Evolutionary conservation across 2,797 vertebrate species (phyloP).

Genomic region (Ateles fusciceps): DNA sequence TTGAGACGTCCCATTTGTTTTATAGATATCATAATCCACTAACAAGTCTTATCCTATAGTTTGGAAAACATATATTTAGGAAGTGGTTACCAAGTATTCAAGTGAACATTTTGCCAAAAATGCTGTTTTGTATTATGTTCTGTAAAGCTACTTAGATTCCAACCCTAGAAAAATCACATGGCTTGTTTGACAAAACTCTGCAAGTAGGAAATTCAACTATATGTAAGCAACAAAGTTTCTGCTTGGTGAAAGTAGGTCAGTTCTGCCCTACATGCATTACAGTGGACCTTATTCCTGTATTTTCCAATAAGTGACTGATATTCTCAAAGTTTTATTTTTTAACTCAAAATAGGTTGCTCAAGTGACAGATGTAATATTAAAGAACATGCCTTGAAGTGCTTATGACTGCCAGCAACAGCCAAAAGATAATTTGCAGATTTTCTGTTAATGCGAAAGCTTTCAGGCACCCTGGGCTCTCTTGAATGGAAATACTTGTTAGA

Average conservation of each 20-base stretch:
- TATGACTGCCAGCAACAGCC: neutral
- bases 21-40: neutral
- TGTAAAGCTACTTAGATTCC: neutral
- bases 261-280: neutral
- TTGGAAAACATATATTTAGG: constrained; percentile 18
- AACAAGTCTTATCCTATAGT: neutral
- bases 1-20: neutral
- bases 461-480: neutral
- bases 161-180: neutral
- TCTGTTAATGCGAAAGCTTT: neutral
- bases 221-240: neutral
- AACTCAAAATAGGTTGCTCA: neutral
- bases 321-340: neutral
- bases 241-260: neutral
- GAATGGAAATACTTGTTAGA: neutral
- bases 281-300: neutral
- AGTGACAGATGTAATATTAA: neutral
- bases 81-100: neutral
- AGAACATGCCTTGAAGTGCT: neutral
- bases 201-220: neutral
- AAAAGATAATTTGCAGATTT: constrained; percentile 9
- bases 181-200: neutral
- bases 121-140: neutral
- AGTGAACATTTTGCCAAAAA: neutral
- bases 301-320: neutral